Evolutionary conservation across 2,113 vertebrate species (phyloP).

Genomic region (Lanius ludovicianus): DNA sequence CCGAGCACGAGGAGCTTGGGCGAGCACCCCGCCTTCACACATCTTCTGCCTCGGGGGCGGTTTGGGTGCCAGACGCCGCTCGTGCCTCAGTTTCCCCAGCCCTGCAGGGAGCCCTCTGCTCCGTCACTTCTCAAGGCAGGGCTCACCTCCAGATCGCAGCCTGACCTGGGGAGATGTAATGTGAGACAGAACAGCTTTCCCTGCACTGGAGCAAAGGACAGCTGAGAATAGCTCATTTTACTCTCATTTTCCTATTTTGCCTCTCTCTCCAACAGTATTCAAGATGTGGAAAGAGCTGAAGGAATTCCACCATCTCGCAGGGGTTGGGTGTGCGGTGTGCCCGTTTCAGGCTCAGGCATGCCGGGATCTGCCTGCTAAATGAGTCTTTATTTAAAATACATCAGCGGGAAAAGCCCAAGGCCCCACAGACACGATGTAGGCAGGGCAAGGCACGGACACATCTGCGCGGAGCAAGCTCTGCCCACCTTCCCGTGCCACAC

Average conservation of each 20-base stretch:
- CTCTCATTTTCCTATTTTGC: neutral
- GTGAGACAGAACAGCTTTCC: neutral
- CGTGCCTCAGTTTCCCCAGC: constrained; percentile 15
- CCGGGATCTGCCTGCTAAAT: accelerated
- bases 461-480: neutral
- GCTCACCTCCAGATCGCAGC: neutral
- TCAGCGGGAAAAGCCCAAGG: neutral
- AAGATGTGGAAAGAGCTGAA: neutral
- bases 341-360: neutral
- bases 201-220: neutral
- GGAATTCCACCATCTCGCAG: neutral
- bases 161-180: accelerated
- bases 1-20: neutral
- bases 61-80: neutral
- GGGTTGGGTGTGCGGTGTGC: accelerated
- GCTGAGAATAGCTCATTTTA: neutral
- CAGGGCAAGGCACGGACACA: accelerated
- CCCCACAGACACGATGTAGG: accelerated
- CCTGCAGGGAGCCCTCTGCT: neutral
- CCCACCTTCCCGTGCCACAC: accelerated
- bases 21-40: neutral
- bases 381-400: neutral
- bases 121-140: neutral
- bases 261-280: neutral
- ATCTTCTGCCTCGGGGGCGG: neutral